These are phyloP conservation scores for Bombus consobrinus DNA, from an alignment of 1,140 invertebrate species.

Conservation along the genomic window DNA sequence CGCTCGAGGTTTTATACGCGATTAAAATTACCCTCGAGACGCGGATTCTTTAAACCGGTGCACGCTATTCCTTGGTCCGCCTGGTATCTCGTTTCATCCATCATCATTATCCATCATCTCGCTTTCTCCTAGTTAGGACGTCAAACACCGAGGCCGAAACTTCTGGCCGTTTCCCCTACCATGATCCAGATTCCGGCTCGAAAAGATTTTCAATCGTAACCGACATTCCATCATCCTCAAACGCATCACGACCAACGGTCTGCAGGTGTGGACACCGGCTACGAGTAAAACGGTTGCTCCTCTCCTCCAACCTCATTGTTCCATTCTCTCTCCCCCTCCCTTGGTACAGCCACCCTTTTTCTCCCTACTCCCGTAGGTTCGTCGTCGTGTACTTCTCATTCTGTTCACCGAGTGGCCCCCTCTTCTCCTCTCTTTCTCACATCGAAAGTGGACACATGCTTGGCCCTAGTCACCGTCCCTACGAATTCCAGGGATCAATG, in stretches of 20 bases:
- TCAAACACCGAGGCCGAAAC: not conserved
- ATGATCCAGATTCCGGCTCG: not conserved
- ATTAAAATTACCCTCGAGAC: not conserved
- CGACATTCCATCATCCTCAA: slow-evolving; percentile 30
- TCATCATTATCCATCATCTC: slow-evolving; percentile 30
- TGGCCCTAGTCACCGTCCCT: slow-evolving; percentile 63
- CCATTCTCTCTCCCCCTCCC: slow-evolving; percentile 5
- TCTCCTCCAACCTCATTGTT: slow-evolving; percentile 53
- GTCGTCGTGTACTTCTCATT: not conserved
- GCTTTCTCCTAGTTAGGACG: slow-evolving; percentile 3
- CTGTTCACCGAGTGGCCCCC: slow-evolving; percentile 22
- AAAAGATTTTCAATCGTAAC: slow-evolving; percentile 45
- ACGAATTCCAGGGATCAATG: slow-evolving; percentile 81
- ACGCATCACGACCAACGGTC: slow-evolving; percentile 30
- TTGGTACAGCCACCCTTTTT: not conserved
- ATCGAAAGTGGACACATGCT: slow-evolving; percentile 69
- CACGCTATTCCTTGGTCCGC: not conserved
- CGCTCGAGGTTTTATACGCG: not conserved
- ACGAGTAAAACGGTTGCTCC: slow-evolving; percentile 55
- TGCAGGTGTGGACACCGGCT: slow-evolving; percentile 65
- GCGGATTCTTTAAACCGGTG: not conserved
- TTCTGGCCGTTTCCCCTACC: not conserved
- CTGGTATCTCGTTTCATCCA: slow-evolving; percentile 8
- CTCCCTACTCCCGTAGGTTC: not conserved
- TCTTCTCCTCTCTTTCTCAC: slow-evolving; percentile 52